A percentile compares a stretch with the other conserved stretches of the same genome.
These are phyloP conservation scores for Camponotus pennsylvanicus DNA, from an alignment of 1,140 invertebrate species.

Conservation along the genomic window DNA sequence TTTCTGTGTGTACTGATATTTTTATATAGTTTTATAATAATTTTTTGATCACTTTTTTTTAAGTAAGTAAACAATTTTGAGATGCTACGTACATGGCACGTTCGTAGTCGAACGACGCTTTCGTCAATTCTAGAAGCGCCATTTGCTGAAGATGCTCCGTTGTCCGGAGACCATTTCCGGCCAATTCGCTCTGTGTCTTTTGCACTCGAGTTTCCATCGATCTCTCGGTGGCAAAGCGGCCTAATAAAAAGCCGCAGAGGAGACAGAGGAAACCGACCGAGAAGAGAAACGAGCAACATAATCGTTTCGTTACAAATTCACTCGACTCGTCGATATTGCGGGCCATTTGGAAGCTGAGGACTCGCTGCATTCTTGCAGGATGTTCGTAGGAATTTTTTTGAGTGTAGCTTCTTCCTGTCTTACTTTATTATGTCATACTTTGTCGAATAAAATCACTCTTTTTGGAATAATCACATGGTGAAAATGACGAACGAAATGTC, in stretches of 20 bases:
- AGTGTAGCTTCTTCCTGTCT: background rate
- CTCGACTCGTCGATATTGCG: conserved; percentile 80
- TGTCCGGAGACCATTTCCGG: conserved; percentile 79
- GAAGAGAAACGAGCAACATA: conserved; percentile 86
- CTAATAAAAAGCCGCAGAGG: conserved; percentile 85
- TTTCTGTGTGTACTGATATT: background rate
- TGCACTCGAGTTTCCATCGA: conserved; percentile 76
- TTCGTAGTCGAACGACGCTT: conserved; percentile 69
- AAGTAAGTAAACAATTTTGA: background rate
- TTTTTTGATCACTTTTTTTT: background rate
- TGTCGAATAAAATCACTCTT: background rate
- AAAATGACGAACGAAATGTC: background rate
- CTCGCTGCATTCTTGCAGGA: conserved; percentile 80
- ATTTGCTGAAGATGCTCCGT: conserved; percentile 75
- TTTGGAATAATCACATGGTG: background rate
- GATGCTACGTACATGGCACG: background rate
- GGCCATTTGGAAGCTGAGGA: conserved; percentile 83
- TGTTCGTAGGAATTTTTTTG: background rate
- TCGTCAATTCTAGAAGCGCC: conserved; percentile 73
- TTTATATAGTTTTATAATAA: background rate
- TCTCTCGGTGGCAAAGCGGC: conserved; percentile 83
- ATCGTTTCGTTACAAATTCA: conserved; percentile 86
- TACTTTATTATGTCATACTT: background rate
- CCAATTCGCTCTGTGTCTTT: conserved; percentile 74
- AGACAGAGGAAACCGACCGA: conserved; percentile 85